phyloP scores from a whole-genome alignment of 1,140 invertebrate genomes.

The Drosophila nikananu region DNA sequence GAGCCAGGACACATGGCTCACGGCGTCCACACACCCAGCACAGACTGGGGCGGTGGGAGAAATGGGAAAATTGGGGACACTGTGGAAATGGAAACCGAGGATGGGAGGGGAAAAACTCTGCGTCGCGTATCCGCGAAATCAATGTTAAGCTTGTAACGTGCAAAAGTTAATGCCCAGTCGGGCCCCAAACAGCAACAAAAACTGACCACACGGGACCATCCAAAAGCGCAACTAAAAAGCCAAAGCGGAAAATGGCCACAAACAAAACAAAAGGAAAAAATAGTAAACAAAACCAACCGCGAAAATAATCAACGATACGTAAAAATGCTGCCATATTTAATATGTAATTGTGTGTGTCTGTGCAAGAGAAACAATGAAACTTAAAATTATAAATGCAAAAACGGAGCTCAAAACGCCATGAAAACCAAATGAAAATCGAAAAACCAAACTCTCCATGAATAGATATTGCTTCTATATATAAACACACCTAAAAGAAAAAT shows the following conservation, averaged over 20 bases:
- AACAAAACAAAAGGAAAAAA: conserved; percentile 21
- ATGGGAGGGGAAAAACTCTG: conserved; percentile 7
- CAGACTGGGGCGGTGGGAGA: conserved; percentile 2
- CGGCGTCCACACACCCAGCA: conserved; percentile 27
- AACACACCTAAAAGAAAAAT: conserved; percentile 5
- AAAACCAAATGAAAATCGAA: conserved; percentile 57
- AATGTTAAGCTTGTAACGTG: conserved; percentile 77
- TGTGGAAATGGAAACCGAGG: conserved; percentile 9
- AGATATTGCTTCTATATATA: conserved; percentile 48
- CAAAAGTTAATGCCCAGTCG: conserved; percentile 69
- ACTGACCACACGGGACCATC: conserved; percentile 44
- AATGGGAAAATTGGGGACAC: conserved; percentile 27
- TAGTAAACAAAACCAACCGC: conserved; percentile 26
- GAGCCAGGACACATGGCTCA: conserved; percentile 68
- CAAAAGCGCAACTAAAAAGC: conserved; percentile 48
- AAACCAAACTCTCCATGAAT: conserved; percentile 52
- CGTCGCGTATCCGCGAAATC: conserved; percentile 63
- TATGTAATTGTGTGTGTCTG: conserved; percentile 46
- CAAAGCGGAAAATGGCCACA: conserved; percentile 52
- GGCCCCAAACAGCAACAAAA: conserved; percentile 34
- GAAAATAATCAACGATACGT: conserved; percentile 59
- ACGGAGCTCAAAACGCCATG: conserved; percentile 53
- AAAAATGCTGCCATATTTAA: conserved; percentile 62
- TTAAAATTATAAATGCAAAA: conserved; percentile 69
- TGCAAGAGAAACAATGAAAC: conserved; percentile 45